Evolutionary conservation across 2,888 invertebrate species (phyloP).

Genomic region (Xiphydria camelus): DNA sequence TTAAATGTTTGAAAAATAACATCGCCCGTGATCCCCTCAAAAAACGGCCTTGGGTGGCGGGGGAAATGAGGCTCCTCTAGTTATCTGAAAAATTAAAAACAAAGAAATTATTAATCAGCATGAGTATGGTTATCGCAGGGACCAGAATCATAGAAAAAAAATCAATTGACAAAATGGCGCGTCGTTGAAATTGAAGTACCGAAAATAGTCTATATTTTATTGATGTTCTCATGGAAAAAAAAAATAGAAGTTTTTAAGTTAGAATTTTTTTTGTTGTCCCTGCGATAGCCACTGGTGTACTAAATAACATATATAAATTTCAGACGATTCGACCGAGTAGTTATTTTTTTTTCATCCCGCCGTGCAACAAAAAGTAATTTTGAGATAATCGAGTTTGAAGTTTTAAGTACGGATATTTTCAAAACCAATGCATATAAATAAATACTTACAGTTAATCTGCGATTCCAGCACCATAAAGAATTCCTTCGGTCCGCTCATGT

Average conservation of each 20-base stretch:
- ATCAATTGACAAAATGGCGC: no score
- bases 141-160: no score
- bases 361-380: conserved; percentile 12
- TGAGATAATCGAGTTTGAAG: conserved; percentile 7
- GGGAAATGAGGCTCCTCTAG: no score
- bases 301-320: not conserved
- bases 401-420: conserved; percentile 11
- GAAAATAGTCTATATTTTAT: no score
- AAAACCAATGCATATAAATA: conserved; percentile 8
- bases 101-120: no score
- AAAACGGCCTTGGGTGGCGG: no score
- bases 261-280: not conserved
- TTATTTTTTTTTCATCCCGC: not conserved
- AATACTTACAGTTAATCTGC: conserved; percentile 17
- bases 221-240: no score
- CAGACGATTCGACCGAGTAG: not conserved
- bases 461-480: conserved; percentile 15
- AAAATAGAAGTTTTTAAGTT: not conserved
- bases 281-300: not conserved
- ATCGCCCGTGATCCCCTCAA: no score
- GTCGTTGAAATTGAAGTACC: no score
- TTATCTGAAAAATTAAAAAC: no score
- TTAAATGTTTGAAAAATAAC: no score
- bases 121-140: no score
- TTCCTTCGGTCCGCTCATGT: conserved; percentile 6